Conservation (phyloP, 2,113 vertebrate genomes). For the Acinonyx jubatus region DNA sequence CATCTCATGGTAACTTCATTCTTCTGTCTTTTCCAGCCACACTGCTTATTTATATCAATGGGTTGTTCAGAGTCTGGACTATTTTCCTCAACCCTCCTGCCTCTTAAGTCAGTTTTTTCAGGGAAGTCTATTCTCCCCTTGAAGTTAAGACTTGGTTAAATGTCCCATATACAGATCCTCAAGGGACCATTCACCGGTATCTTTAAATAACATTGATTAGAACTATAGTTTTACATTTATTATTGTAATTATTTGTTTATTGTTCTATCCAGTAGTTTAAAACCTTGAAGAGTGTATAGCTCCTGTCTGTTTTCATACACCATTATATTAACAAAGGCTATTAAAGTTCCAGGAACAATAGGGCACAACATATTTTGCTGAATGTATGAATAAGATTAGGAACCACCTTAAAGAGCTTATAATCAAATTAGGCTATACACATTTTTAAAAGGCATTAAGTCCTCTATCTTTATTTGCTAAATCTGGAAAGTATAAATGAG, state of each 20-base stretch:
- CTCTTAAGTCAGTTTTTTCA: not conserved
- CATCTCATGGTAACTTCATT: not conserved
- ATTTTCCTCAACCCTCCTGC: not conserved
- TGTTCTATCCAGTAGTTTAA: not conserved
- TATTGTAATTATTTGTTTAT: not conserved
- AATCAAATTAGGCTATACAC: not conserved
- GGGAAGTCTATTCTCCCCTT: not conserved
- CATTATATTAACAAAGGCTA: not conserved
- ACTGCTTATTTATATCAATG: not conserved
- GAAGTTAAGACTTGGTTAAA: not conserved
- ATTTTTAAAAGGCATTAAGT: constrained; percentile 8
- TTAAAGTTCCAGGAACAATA: not conserved
- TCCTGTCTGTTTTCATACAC: not conserved
- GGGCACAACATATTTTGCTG: not conserved
- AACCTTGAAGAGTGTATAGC: not conserved
- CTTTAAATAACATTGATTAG: not conserved
- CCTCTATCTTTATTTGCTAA: not conserved
- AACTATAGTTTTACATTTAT: not conserved
- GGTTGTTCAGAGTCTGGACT: not conserved
- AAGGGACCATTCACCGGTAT: not conserved
- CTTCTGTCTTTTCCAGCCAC: not conserved
- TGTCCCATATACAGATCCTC: not conserved
- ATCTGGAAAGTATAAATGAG: not conserved
- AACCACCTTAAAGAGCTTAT: not conserved
- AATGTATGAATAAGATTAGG: not conserved